Percentiles rank a stretch among this genome's conserved stretches.
phyloP scores from a whole-genome alignment of 2,113 vertebrate genomes.

The Siphamia tubifer region DNA sequence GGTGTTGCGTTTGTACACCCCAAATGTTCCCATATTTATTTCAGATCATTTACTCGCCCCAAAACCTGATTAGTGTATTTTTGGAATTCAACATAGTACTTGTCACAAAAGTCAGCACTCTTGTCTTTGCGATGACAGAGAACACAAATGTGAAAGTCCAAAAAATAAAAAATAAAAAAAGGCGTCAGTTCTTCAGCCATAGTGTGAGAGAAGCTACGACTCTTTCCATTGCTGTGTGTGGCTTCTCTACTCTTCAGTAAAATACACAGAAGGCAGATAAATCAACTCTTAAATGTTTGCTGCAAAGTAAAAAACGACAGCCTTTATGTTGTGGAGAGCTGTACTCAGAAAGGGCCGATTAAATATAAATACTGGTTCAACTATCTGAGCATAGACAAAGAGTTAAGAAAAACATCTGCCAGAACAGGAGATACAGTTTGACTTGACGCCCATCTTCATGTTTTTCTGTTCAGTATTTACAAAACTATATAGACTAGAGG shows the following conservation, averaged over 20 bases:
- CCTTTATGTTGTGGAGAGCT: neutral
- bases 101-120: slow-evolving; percentile 11
- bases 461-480: slow-evolving; percentile 70
- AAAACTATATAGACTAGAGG: slow-evolving; percentile 76
- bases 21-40: neutral
- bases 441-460: slow-evolving; percentile 65
- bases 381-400: slow-evolving; percentile 59
- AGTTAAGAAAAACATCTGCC: slow-evolving; percentile 52
- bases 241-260: slow-evolving; percentile 46
- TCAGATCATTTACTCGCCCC: slow-evolving; percentile 9
- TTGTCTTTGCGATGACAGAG: neutral
- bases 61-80: slow-evolving; percentile 68
- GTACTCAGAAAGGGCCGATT: slow-evolving; percentile 18
- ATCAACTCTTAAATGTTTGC: neutral
- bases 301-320: neutral
- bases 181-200: slow-evolving; percentile 14
- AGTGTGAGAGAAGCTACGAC: slow-evolving; percentile 11
- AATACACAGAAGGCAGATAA: slow-evolving; percentile 33
- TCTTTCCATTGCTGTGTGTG: slow-evolving; percentile 35
- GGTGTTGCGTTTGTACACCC: slow-evolving; percentile 34
- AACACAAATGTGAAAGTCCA: too few relatives aligned
- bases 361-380: slow-evolving; percentile 66
- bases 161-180: slow-evolving; percentile 4
- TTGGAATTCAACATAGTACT: slow-evolving; percentile 45
- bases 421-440: slow-evolving; percentile 54